Conservation (phyloP, 1,140 invertebrate genomes). For the Brachionus paranguensis region DNA sequence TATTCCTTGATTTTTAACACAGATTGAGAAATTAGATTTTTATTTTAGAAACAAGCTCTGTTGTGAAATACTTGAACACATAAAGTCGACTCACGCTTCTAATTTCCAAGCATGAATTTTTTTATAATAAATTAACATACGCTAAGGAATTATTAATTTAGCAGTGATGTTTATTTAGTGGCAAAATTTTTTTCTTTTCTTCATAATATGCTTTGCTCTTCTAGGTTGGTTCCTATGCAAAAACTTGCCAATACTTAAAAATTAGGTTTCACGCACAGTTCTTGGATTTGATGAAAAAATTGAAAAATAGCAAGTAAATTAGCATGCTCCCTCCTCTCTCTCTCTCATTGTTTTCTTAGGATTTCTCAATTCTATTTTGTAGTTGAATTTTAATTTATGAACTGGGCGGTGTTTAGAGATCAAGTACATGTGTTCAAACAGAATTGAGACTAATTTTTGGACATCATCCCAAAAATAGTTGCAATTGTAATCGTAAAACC, state of each 20-base stretch:
- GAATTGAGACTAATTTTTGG: neutral
- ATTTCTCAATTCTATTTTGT: neutral
- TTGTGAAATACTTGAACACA: neutral
- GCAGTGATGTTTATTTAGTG: neutral
- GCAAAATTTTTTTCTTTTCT: neutral
- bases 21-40: neutral
- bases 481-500: too few species aligned
- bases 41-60: neutral
- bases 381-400: neutral
- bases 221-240: neutral
- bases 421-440: neutral
- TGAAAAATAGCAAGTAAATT: neutral
- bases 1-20: neutral
- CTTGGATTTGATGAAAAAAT: neutral
- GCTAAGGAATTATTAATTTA: neutral
- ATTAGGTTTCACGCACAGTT: neutral
- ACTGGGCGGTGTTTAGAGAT: neutral
- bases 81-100: neutral
- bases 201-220: neutral
- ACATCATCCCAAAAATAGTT: neutral
- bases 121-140: neutral
- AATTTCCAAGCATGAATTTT: neutral
- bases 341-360: neutral
- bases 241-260: neutral
- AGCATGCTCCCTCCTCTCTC: neutral